phyloP scores from a whole-genome alignment of 2,113 vertebrate species.

The Progne subis region DNA sequence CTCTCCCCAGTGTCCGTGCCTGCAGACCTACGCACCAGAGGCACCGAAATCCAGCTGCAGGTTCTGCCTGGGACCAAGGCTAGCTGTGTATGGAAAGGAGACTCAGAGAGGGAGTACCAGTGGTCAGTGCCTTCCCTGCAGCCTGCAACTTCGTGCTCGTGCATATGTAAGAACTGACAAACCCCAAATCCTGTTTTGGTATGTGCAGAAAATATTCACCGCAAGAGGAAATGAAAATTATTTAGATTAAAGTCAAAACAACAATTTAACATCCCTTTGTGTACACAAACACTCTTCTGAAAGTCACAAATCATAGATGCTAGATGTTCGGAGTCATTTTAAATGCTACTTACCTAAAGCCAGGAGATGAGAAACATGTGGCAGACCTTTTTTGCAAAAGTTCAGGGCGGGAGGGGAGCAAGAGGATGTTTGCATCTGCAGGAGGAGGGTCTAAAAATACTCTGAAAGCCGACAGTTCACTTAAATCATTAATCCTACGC shows the following conservation, averaged over 20 bases:
- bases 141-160: neutral
- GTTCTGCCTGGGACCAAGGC: neutral
- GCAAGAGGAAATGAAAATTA: slow-evolving; percentile 62
- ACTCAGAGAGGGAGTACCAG: neutral
- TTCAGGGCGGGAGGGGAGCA: slow-evolving; percentile 37
- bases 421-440: slow-evolving; percentile 74
- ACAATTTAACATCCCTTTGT: slow-evolving; percentile 73
- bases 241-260: slow-evolving; percentile 70
- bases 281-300: slow-evolving; percentile 74
- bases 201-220: slow-evolving; percentile 10
- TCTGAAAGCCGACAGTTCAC: slow-evolving; percentile 72
- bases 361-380: slow-evolving; percentile 79
- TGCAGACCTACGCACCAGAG: rapidly evolving
- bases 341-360: slow-evolving; percentile 76
- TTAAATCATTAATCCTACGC: slow-evolving; percentile 77
- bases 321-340: slow-evolving; percentile 64
- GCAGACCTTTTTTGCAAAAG: slow-evolving; percentile 69
- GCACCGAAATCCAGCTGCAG: neutral
- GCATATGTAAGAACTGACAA: neutral
- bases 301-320: slow-evolving; percentile 72
- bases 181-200: slow-evolving; percentile 2
- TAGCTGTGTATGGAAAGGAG: neutral
- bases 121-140: neutral
- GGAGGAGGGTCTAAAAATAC: slow-evolving; percentile 71
- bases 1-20: neutral